A percentile compares a stretch with the other conserved stretches of the same genome.
These are phyloP conservation scores for Ciconia boyciana DNA, from an alignment of 2,113 vertebrate species.

Conservation along the genomic window DNA sequence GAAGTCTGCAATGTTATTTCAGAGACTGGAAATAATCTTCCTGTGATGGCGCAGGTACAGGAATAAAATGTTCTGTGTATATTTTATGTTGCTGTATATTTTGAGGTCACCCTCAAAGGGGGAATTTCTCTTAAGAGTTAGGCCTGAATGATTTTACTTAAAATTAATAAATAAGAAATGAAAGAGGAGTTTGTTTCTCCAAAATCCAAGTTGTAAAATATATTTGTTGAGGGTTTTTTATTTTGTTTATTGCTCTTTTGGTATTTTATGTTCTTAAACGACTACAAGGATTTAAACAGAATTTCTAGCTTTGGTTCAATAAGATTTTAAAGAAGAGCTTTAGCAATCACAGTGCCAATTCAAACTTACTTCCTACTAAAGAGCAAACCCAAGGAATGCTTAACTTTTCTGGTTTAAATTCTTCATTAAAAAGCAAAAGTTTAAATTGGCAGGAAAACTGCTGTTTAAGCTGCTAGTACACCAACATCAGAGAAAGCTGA, in stretches of 20 bases:
- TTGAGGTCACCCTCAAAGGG: background rate
- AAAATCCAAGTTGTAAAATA: conserved; percentile 1
- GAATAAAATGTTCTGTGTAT: conserved; percentile 29
- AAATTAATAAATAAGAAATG: conserved; percentile 47
- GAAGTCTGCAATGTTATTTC: conserved; percentile 8
- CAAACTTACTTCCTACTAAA: conserved; percentile 61
- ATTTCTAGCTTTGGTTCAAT: conserved; percentile 39
- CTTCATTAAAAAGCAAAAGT: conserved; percentile 64
- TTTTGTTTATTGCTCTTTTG: conserved; percentile 39
- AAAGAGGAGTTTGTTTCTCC: background rate
- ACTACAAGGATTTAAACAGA: conserved; percentile 3
- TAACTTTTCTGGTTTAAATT: conserved; percentile 65
- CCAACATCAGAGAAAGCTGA: conserved; percentile 34
- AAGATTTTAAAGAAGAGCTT: background rate
- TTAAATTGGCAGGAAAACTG: conserved; percentile 65
- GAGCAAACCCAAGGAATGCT: conserved; percentile 53
- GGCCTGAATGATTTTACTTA: background rate
- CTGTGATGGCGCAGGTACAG: background rate
- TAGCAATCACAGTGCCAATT: conserved; percentile 47
- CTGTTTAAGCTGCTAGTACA: conserved; percentile 43
- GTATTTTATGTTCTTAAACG: conserved; percentile 13
- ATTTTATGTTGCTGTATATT: conserved; percentile 32
- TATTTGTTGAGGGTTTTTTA: background rate
- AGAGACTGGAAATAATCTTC: conserved; percentile 52
- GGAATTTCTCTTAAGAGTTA: conserved; percentile 22